Base-by-base conservation (phyloP, 2,113 vertebrate species). In the Lutjanus erythropterus region DNA sequence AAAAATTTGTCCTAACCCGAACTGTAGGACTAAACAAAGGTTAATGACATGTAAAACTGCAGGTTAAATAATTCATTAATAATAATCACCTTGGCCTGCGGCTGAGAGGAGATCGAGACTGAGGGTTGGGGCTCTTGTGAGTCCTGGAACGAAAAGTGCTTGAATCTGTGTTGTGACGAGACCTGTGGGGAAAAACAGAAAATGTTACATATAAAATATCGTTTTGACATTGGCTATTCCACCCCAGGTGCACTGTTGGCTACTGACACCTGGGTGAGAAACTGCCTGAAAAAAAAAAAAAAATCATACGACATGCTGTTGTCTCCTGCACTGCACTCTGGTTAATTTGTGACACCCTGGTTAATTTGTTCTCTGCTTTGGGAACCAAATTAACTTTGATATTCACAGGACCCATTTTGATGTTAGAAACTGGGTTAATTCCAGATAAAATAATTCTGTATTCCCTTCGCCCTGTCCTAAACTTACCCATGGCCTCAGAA, bases 31-130 rank as follows among this genome's bases (percentile, higher is more conserved):
- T 59, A 39, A 72, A 79, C 58, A 81, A 66, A 85, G 52, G 37
- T 76, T 74, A 58, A 82, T 74, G 44, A 71, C 44, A 69, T 61
- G 14, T 69, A 55, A 80, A 78, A 74, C 14, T 61, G 65, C 18
- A 75, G 64, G 49, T 76, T 62, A 82, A 91, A 79, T 59, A 68
- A 67, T 73, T 59, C 3, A 71, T 78, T 75, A 56, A 27, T 58
- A 79, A 67, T 25, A 75, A 67, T 90, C 91, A 99, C 98, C 97
- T 98, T 95, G 97, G 96, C 94, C 97, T 96, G 89, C 95, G 96
- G 93, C 93, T 93, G 85, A 89, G 96, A 71, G 96, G 97, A 19
- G 97, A 98, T 86, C 94, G 96, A 78, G 96, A 91, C 82, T 88
- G 91, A 80, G 95, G 92, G 78, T 95, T 96, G 90, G 97, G 96